A percentile compares a stretch with the other conserved stretches of the same genome.
Evolutionary conservation across 2,113 vertebrate species (phyloP).

Genomic region (Barbus barbus): DNA sequence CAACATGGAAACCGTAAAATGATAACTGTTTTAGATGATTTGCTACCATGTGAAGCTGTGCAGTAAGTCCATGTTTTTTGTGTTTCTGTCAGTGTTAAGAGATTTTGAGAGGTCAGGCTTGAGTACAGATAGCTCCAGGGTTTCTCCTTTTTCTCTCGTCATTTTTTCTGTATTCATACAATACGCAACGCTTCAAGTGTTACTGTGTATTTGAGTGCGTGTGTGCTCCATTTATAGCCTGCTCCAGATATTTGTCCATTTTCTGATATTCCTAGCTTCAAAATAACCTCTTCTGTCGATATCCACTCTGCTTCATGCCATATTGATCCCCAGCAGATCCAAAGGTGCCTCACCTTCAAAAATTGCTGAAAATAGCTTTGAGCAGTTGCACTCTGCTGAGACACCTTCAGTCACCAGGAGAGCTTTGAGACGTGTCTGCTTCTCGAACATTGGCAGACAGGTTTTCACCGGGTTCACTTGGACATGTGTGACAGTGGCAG

Average conservation of each 20-base stretch:
- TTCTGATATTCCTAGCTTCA: neutral
- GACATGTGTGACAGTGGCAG: conserved; percentile 3
- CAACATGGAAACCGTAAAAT: no score
- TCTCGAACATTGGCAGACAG: conserved; percentile 16
- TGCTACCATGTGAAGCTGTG: neutral
- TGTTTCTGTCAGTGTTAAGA: neutral
- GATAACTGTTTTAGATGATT: no score
- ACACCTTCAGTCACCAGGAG: neutral
- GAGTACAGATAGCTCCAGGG: neutral
- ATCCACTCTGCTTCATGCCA: neutral
- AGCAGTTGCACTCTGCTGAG: neutral
- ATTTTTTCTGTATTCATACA: neutral
- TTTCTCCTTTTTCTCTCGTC: neutral
- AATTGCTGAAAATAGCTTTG: conserved; percentile 30
- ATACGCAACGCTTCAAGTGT: neutral
- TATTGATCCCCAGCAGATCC: neutral
- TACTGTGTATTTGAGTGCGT: neutral
- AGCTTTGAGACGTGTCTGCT: conserved; percentile 2
- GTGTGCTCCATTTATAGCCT: neutral
- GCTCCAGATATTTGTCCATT: neutral
- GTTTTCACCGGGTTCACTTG: conserved; percentile 3
- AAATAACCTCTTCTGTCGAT: neutral
- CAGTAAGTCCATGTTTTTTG: neutral
- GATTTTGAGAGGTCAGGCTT: neutral
- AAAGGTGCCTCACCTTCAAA: neutral